Evolutionary conservation across 2,888 invertebrate genomes (phyloP).

Genomic region (Pristionchus mayeri): DNA sequence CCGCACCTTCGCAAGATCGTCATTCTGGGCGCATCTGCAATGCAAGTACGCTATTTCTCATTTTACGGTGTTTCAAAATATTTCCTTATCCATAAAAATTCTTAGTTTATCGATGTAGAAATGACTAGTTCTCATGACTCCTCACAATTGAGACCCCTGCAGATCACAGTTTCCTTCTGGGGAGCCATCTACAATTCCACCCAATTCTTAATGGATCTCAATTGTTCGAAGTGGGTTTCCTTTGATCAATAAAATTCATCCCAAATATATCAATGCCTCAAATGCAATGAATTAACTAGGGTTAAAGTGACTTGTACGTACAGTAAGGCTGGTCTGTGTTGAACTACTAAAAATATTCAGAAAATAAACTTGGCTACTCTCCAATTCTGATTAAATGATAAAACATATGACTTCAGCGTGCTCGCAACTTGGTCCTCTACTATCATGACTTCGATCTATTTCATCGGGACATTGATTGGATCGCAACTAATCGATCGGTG

Average conservation of each 20-base stretch:
- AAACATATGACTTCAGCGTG: too few species aligned
- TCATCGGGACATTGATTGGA: conserved; percentile 37
- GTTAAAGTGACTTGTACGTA: too few species aligned
- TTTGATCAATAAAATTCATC: too few species aligned
- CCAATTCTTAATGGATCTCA: conserved; percentile 27
- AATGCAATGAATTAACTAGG: neutral
- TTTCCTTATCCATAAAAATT: neutral
- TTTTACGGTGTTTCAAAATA: too few species aligned
- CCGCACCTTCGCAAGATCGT: conserved; percentile 64
- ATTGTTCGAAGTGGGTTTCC: neutral
- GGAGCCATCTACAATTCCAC: conserved; percentile 47
- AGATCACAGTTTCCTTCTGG: conserved; percentile 43
- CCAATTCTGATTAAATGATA: neutral
- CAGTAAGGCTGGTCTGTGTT: neutral
- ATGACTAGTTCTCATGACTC: neutral
- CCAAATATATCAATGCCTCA: neutral
- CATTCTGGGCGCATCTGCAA: conserved; percentile 56
- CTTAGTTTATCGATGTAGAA: neutral
- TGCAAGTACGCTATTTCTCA: conserved; percentile 46
- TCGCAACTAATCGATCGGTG: conserved; percentile 28
- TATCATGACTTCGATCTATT: conserved; percentile 13
- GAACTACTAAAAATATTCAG: neutral
- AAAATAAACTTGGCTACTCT: neutral
- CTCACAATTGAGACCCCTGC: too few species aligned
- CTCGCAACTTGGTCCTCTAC: conserved; percentile 30